Evolutionary conservation across 2,797 vertebrate genomes (phyloP).

Genomic region (Periparus ater): DNA sequence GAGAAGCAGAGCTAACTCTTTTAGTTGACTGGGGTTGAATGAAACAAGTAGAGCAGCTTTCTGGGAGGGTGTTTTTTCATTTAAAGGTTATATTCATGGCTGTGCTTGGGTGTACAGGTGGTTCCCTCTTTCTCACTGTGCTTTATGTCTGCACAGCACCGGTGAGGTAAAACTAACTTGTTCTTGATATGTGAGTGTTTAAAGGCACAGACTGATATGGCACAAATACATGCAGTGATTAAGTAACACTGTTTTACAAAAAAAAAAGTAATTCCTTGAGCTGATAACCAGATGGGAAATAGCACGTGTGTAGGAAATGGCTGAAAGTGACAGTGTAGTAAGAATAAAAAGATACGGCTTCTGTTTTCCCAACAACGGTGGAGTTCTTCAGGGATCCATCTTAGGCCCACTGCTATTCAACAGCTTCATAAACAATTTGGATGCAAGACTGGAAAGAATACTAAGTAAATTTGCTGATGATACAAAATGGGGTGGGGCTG

Average conservation of each 20-base stretch:
- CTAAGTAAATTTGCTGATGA: not conserved
- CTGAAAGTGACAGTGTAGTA: not conserved
- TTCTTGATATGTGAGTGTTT: not conserved
- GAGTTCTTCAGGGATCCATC: too few species aligned
- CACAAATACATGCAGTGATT: not conserved
- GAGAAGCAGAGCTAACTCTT: not conserved
- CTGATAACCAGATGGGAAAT: not conserved
- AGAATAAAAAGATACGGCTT: not conserved
- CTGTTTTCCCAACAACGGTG: not conserved
- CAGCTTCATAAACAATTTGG: not conserved
- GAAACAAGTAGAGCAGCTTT: not conserved
- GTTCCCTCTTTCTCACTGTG: not conserved
- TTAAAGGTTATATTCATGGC: not conserved
- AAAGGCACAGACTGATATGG: not conserved
- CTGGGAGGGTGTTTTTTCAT: not conserved
- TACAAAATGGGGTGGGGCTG: not conserved
- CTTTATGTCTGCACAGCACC: not conserved
- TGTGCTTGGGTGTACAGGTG: not conserved
- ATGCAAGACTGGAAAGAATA: not conserved
- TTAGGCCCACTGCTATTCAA: not conserved
- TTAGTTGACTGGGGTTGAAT: not conserved
- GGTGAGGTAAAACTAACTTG: not conserved
- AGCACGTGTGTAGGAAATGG: not conserved
- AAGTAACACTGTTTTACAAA: not conserved
- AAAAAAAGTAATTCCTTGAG: not conserved